Conservation (phyloP, 2,888 invertebrate species). For the Nezara viridula region DNA sequence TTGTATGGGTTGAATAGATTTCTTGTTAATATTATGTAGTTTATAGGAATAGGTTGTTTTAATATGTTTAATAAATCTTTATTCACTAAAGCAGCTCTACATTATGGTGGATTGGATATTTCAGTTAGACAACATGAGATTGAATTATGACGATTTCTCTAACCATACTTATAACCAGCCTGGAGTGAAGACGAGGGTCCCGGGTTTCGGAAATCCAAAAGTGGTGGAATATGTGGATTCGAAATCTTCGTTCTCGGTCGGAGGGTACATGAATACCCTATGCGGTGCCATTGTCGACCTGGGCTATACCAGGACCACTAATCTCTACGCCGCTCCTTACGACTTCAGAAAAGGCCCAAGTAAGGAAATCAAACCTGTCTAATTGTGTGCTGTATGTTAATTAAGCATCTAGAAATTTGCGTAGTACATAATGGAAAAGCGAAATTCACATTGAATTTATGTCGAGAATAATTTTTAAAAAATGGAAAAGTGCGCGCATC, state of each 20-base stretch:
- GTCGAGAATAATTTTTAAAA: too few species aligned
- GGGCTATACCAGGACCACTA: background rate
- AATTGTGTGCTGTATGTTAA: too few species aligned
- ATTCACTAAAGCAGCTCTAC: too few species aligned
- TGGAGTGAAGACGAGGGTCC: background rate
- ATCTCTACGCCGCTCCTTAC: conserved; percentile 21
- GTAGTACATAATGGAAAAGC: too few species aligned
- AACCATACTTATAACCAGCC: conserved; percentile 22
- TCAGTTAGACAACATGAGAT: conserved; percentile 9
- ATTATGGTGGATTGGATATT: background rate
- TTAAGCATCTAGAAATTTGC: too few species aligned
- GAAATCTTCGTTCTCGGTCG: background rate
- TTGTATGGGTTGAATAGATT: too few species aligned
- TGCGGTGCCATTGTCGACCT: background rate
- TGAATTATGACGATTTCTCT: background rate
- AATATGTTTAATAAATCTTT: too few species aligned
- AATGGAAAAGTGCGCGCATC: too few species aligned
- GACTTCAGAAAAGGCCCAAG: conserved; percentile 27
- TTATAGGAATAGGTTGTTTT: too few species aligned
- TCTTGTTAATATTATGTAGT: too few species aligned
- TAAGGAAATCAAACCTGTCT: background rate
- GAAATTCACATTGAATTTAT: too few species aligned
- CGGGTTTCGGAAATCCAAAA: background rate
- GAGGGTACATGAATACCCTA: background rate
- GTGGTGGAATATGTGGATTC: conserved; percentile 22